These are phyloP conservation scores for Gari tellinella DNA, from an alignment of 2,888 invertebrate genomes.

Conservation along the genomic window DNA sequence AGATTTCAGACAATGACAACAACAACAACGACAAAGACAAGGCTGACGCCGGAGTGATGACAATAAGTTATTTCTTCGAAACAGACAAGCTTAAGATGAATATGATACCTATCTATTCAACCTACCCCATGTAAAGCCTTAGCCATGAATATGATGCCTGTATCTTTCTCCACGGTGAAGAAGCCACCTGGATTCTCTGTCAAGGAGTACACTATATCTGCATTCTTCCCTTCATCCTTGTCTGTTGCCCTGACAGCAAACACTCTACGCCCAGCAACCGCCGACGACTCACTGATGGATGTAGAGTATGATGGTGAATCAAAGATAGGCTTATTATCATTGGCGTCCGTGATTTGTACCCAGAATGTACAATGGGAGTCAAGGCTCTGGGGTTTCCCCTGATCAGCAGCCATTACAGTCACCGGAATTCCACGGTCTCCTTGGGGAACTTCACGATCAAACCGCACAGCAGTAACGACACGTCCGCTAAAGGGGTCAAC, in stretches of 20 bases:
- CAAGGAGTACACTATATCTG: constrained; percentile 84
- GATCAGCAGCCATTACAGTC: constrained; percentile 98
- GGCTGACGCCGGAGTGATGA: too few relatives aligned
- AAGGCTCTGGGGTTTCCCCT: constrained; percentile 96
- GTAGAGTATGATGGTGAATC: constrained; percentile 76
- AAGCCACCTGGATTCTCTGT: constrained; percentile 94
- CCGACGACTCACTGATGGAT: constrained; percentile 52
- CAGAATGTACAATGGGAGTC: constrained; percentile 98
- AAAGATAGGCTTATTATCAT: constrained; percentile 80
- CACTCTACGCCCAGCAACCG: constrained; percentile 64
- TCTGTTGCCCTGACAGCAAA: constrained; percentile 90
- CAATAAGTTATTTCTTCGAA: too few relatives aligned
- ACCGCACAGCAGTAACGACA: constrained; percentile 89
- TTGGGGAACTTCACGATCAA: constrained; percentile 91
- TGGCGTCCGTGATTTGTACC: constrained; percentile 78
- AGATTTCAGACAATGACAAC: too few relatives aligned
- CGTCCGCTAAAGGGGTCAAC: constrained; percentile 98
- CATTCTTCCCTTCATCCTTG: constrained; percentile 98
- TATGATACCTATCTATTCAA: too few relatives aligned
- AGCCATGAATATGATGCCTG: constrained; percentile 98
- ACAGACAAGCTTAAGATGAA: too few relatives aligned
- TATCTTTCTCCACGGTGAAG: constrained; percentile 98
- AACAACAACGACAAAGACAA: too few relatives aligned
- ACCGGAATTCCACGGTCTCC: constrained; percentile 75
- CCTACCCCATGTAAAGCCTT: constrained; percentile 89